Percentiles rank a stretch among this genome's conserved stretches.
Conservation (phyloP, 2,113 vertebrate genomes). For the Clarias gariepinus region DNA sequence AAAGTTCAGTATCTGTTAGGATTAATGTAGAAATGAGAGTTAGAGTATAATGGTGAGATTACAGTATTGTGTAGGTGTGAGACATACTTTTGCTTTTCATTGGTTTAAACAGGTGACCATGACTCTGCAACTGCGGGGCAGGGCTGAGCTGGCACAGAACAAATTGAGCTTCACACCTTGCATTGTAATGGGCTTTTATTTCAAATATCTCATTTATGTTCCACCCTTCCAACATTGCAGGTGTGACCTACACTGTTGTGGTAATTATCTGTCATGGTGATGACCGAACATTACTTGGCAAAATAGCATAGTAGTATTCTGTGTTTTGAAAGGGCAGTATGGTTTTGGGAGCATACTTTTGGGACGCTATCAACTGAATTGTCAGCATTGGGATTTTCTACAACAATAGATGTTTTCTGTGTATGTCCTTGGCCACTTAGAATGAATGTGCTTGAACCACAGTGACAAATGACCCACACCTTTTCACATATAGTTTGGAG, state of each 20-base stretch:
- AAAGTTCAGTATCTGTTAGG: neutral
- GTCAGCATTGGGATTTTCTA: constrained; percentile 43
- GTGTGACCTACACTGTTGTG: neutral
- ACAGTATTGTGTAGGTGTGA: neutral
- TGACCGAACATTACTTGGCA: constrained; percentile 18
- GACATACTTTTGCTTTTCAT: neutral
- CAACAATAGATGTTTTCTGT: constrained; percentile 47
- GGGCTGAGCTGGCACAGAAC: constrained; percentile 17
- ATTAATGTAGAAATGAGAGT: neutral
- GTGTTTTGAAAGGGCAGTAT: neutral
- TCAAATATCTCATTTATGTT: constrained; percentile 22
- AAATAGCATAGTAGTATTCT: constrained; percentile 1
- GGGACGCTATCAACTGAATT: neutral
- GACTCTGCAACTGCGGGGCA: neutral
- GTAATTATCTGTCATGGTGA: constrained; percentile 19
- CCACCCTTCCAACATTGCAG: neutral
- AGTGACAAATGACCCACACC: neutral
- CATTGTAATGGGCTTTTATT: neutral
- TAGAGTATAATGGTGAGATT: neutral
- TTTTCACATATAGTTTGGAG: constrained; percentile 10
- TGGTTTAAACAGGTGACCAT: constrained; percentile 9
- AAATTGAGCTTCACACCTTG: neutral
- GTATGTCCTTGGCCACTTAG: constrained; percentile 34
- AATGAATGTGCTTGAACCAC: constrained; percentile 44
- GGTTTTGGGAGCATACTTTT: neutral